Evolutionary conservation across 2,888 invertebrate genomes (phyloP).

Genomic region (Lepidocyrtoides sp.): DNA sequence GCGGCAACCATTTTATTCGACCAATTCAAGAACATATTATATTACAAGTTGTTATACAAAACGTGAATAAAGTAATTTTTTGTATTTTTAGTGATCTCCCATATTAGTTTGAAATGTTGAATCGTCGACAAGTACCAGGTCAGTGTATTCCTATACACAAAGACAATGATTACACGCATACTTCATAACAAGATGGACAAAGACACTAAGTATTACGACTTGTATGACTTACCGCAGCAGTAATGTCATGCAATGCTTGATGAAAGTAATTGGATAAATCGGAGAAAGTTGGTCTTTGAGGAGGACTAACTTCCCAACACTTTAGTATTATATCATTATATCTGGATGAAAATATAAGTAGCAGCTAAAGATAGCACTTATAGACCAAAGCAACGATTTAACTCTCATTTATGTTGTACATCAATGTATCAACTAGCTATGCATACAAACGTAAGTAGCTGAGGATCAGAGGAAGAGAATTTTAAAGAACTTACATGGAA

Average conservation of each 20-base stretch:
- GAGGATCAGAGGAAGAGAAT: too few species aligned
- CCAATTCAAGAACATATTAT: too few species aligned
- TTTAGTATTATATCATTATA: constrained; percentile 51
- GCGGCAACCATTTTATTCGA: too few species aligned
- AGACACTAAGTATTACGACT: too few species aligned
- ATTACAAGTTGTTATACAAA: too few species aligned
- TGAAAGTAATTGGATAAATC: constrained; percentile 55
- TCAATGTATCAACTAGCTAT: too few species aligned
- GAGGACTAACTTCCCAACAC: constrained; percentile 57
- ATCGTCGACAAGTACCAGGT: background rate
- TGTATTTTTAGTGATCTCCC: background rate
- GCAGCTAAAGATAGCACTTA: background rate
- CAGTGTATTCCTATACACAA: constrained; percentile 45
- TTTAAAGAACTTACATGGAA: constrained; percentile 54
- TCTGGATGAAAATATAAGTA: too few species aligned
- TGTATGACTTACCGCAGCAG: constrained; percentile 26
- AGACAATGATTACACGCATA: too few species aligned
- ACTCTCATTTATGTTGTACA: too few species aligned
- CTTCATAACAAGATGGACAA: too few species aligned
- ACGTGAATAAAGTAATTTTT: too few species aligned
- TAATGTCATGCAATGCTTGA: constrained; percentile 46
- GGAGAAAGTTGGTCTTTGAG: constrained; percentile 48
- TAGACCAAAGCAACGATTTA: background rate
- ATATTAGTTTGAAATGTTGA: background rate
- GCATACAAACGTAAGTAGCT: too few species aligned